Evolutionary conservation across 1,140 invertebrate genomes (phyloP).

Genomic region (Anastrepha obliqua): DNA sequence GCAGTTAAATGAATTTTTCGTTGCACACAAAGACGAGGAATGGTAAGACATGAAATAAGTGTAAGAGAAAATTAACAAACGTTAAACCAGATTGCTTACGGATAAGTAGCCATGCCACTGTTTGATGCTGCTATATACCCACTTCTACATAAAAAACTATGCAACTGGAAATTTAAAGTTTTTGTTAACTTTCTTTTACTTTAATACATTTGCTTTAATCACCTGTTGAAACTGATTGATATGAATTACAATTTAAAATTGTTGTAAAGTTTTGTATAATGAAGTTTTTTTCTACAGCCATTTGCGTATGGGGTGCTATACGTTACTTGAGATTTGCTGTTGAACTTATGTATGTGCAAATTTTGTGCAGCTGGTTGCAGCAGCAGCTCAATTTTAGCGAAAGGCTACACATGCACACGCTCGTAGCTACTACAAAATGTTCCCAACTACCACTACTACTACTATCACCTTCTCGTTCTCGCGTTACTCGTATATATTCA

Average conservation of each 20-base stretch:
- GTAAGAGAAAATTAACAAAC: constrained; percentile 49
- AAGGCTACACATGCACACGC: constrained; percentile 31
- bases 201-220: neutral
- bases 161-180: neutral
- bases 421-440: constrained; percentile 47
- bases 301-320: constrained; percentile 64
- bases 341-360: constrained; percentile 51
- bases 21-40: constrained; percentile 99
- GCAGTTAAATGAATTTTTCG: constrained; percentile 99
- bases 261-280: constrained; percentile 61
- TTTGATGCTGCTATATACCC: neutral
- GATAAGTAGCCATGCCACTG: neutral
- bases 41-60: constrained; percentile 84
- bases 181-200: constrained; percentile 56
- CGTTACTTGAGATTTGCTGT: constrained; percentile 56
- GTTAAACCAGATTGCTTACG: neutral
- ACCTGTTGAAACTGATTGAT: constrained; percentile 30
- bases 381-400: constrained; percentile 54
- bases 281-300: constrained; percentile 74
- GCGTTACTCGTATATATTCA: constrained; percentile 52
- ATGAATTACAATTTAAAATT: constrained; percentile 48
- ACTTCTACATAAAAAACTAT: constrained; percentile 8
- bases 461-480: constrained; percentile 22
- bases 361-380: constrained; percentile 51
- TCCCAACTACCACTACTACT: constrained; percentile 54